These are phyloP conservation scores for Dasyurus viverrinus DNA, from an alignment of 2,113 vertebrate genomes.

Conservation along the genomic window DNA sequence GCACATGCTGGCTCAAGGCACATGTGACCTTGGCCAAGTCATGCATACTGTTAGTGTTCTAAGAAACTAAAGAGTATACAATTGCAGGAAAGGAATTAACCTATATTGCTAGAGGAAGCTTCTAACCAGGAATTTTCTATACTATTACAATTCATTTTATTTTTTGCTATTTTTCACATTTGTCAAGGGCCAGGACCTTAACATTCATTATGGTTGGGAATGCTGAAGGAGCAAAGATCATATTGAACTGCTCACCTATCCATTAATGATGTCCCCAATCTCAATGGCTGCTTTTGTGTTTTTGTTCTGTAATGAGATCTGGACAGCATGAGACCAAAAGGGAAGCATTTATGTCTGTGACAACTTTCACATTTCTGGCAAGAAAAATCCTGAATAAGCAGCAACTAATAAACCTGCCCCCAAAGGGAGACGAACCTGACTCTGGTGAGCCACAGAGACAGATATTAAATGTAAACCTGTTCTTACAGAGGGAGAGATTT, in stretches of 20 bases:
- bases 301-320: neutral
- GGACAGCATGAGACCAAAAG: neutral
- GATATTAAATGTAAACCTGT: neutral
- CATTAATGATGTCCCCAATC: neutral
- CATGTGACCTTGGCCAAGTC: neutral
- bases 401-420: constrained; percentile 26
- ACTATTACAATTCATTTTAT: neutral
- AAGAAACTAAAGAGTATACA: neutral
- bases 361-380: constrained; percentile 13
- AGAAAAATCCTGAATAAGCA: constrained; percentile 34
- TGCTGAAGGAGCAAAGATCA: neutral
- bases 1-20: neutral
- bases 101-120: neutral
- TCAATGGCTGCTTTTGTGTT: neutral
- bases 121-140: neutral
- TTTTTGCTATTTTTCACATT: constrained; percentile 29
- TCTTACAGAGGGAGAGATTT: neutral
- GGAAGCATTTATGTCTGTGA: constrained; percentile 14
- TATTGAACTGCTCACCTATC: neutral
- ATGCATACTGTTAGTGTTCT: neutral
- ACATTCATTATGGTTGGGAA: neutral
- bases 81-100: neutral
- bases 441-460: constrained; percentile 7
- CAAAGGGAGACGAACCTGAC: neutral
- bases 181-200: constrained; percentile 11